Conservation (phyloP, 2,113 vertebrate genomes). For the Camarhynchus parvulus region DNA sequence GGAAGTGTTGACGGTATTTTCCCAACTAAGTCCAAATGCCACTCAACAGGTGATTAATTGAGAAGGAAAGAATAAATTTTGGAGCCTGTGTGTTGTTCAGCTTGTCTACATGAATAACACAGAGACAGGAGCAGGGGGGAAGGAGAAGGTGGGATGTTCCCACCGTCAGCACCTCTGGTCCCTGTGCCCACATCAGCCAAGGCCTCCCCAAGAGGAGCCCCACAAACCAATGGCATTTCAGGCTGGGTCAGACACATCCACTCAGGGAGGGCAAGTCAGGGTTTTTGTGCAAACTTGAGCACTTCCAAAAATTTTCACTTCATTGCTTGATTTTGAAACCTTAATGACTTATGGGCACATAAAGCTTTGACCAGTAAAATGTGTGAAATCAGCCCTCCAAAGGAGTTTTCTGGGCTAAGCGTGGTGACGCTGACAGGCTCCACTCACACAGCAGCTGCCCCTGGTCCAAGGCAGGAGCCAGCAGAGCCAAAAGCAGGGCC, state of each 20-base stretch:
- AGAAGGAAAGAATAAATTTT: background rate
- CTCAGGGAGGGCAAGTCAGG: rapidly evolving
- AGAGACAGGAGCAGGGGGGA: rapidly evolving
- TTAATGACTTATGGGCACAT: rapidly evolving
- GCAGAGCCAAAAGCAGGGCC: rapidly evolving
- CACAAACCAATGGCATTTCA: rapidly evolving
- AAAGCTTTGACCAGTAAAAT: background rate
- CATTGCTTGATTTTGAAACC: background rate
- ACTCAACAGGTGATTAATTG: rapidly evolving
- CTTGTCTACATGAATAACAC: rapidly evolving
- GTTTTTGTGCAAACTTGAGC: rapidly evolving
- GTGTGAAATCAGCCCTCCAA: background rate
- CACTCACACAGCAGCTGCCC: background rate
- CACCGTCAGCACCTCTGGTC: rapidly evolving
- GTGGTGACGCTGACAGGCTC: background rate
- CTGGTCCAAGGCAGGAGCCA: rapidly evolving
- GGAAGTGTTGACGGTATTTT: background rate
- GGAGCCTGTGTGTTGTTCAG: rapidly evolving
- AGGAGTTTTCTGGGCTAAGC: background rate
- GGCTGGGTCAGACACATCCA: background rate
- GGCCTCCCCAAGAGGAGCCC: rapidly evolving
- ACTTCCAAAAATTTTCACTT: background rate
- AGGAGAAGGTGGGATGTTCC: rapidly evolving
- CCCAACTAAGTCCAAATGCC: background rate
- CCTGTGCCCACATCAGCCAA: rapidly evolving